Base-by-base conservation (phyloP, 2,888 invertebrate species). In the Metacarcinus magister region DNA sequence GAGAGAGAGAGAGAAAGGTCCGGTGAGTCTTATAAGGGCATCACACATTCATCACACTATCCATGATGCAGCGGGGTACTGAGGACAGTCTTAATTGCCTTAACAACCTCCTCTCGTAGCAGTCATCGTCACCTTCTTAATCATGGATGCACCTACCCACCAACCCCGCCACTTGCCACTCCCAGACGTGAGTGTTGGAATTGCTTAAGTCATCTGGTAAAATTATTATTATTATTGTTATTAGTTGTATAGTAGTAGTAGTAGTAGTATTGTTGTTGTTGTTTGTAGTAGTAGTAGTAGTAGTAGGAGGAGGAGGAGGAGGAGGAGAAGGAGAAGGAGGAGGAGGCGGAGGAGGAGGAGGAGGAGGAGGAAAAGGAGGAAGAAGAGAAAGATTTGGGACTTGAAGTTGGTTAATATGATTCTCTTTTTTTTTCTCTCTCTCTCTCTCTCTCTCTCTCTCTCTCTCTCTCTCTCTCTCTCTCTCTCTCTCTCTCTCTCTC, bases 51-150 rank as follows among this genome's bases (percentile, higher is more conserved):
- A 82, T 82, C 82, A 82, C 32, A 28, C 0, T 32, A 28, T 82
- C 82, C 82, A 82, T 82, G 82, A 82, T 82, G 82, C 32, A 82
- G 82, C 28, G 13, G 28, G 32, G 32, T 67, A 32, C 32, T 82
- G 82, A 82, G 19, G 82, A 82, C 82, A 28, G 7, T 82, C 82
- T 82, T 82, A 82, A 82, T 82, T 82, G 82, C 32, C 7, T 32
- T 82, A 82, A 82, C 82, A 32, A 82, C 28, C 82, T 82, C 28
- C 82, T 82, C 82, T 82, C 82, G 28, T 32, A 32, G 82, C 82
- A 28, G 32, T 82, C 82, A 82, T 82, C 28, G 2, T 28, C 82
- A 32, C 28, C 32, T 8, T 1, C 28, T 82, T 4, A 82, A 82
- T 82, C 82, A 32, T 82, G 82, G 82, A 82, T 82, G 82, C 1